phyloP scores from a whole-genome alignment of 2,797 vertebrate genomes.

The Carduelis carduelis region DNA sequence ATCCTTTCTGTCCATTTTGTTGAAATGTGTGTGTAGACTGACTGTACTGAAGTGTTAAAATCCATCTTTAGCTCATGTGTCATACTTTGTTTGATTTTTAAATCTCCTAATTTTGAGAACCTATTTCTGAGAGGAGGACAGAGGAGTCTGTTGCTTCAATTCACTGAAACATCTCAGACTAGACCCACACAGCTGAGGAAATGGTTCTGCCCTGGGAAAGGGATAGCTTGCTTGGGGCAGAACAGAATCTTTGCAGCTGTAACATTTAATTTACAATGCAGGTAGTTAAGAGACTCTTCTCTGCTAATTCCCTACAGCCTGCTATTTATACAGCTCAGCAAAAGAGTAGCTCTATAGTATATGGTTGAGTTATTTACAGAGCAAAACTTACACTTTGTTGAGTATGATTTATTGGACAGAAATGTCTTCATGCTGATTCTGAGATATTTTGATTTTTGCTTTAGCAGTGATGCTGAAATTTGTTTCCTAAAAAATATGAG shows the following conservation, averaged over 20 bases:
- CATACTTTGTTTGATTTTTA: not conserved
- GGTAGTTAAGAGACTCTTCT: not conserved
- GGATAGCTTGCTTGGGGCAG: not conserved
- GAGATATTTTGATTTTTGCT: not conserved
- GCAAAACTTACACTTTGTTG: not conserved
- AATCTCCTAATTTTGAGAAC: not conserved
- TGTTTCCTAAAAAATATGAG: not conserved
- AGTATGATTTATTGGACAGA: not conserved
- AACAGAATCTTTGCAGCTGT: not conserved
- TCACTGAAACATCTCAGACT: not conserved
- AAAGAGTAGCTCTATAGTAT: not conserved
- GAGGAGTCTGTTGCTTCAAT: not conserved
- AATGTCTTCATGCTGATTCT: not conserved
- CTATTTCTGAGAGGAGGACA: not conserved
- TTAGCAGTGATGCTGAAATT: not conserved
- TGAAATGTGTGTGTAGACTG: not conserved
- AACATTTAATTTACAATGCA: not conserved
- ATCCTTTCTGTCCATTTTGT: not conserved
- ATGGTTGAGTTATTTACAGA: not conserved
- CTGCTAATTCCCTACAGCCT: not conserved
- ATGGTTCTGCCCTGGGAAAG: not conserved
- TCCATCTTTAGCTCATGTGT: not conserved
- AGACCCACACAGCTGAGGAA: not conserved
- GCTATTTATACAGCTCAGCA: not conserved
- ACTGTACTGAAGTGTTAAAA: not conserved